These are phyloP conservation scores for Aphelinus certus DNA, from an alignment of 1,140 invertebrate species.

Conservation along the genomic window DNA sequence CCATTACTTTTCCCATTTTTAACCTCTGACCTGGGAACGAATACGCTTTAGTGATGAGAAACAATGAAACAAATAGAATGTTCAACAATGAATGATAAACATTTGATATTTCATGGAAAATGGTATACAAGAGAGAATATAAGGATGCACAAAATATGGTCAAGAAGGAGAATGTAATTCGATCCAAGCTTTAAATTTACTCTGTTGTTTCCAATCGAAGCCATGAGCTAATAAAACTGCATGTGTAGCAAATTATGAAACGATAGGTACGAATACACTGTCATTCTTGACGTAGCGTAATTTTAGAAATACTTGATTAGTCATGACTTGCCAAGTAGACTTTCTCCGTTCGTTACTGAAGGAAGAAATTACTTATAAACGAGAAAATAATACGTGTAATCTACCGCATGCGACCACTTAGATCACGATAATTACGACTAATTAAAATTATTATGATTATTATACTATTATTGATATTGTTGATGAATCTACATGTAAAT, in stretches of 20 bases:
- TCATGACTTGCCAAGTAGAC: conserved; percentile 24
- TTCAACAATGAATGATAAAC: no score
- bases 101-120: no score
- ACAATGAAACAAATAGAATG: background rate
- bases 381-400: conserved; percentile 31
- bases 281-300: conserved; percentile 21
- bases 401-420: conserved; percentile 52
- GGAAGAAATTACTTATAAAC: conserved; percentile 36
- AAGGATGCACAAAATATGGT: no score
- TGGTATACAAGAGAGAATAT: no score
- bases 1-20: background rate
- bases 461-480: conserved; percentile 57
- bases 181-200: no score
- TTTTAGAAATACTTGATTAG: conserved; percentile 9
- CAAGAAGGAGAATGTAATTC: no score
- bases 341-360: conserved; percentile 27
- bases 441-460: conserved; percentile 46
- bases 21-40: conserved; percentile 18
- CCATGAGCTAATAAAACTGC: no score
- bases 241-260: no score
- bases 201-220: no score
- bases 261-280: background rate
- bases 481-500: conserved; percentile 61
- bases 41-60: conserved; percentile 34
- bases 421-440: conserved; percentile 35